phyloP scores from a whole-genome alignment of 2,113 vertebrate genomes.

The Phyllostomus discolor region DNA sequence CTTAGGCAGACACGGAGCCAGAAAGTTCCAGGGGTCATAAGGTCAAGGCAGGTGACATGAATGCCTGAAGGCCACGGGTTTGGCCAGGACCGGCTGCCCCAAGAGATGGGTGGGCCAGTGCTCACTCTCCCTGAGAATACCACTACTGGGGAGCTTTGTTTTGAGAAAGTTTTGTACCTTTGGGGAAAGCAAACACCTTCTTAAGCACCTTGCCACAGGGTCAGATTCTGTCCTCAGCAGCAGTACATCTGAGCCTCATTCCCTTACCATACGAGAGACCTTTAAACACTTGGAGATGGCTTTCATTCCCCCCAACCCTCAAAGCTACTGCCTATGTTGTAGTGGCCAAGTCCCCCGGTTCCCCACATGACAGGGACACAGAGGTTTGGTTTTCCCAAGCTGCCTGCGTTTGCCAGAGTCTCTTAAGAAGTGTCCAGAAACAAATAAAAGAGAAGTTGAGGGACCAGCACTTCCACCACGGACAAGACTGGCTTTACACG shows the following conservation, averaged over 20 bases:
- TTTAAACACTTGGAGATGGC: not conserved
- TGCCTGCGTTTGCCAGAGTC: not conserved
- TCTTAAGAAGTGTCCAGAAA: not conserved
- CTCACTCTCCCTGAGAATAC: not conserved
- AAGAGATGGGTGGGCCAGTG: not conserved
- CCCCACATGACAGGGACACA: not conserved
- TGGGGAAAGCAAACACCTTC: not conserved
- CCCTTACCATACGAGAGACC: not conserved
- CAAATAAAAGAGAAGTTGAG: not conserved
- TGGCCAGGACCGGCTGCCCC: not conserved
- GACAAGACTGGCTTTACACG: not conserved
- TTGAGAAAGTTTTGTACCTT: not conserved
- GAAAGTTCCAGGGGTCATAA: not conserved
- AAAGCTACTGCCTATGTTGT: not conserved
- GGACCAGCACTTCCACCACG: rapidly evolving
- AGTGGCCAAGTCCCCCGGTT: not conserved
- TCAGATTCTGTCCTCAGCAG: not conserved
- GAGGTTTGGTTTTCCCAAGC: not conserved
- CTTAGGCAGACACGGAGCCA: not conserved
- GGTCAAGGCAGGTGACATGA: not conserved
- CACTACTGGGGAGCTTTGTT: not conserved
- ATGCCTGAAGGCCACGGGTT: not conserved
- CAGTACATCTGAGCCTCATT: not conserved
- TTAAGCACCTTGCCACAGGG: not conserved
- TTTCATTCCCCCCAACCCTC: not conserved